Evolutionary conservation across 1,140 invertebrate genomes (phyloP), one percentile per base, ranked within the genome.

Genomic region (Atta colombica): DNA sequence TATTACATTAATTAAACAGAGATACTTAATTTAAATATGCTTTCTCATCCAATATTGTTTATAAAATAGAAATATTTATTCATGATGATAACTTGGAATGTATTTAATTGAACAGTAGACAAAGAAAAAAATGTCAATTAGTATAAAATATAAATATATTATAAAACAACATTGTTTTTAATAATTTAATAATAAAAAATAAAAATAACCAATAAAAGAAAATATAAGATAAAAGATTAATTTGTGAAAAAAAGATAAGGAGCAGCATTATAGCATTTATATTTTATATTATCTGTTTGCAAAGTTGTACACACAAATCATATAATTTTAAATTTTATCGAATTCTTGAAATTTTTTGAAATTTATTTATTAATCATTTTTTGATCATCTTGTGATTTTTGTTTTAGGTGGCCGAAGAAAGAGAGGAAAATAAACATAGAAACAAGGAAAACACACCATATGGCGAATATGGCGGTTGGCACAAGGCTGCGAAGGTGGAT

Each of bases 401-500:
- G 7, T 58, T 77, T 60, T 75, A 96, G 96, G 98, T 99, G 89
- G 99, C 99, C 4, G 99, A 99, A 95, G 99, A 99, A 93, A 96
- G 99, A 31, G 99, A 99, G 95, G 98, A 99, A 93, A 98, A 98
- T 94, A 99, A 99, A 95, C 98, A 98, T 90, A 97, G 98, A 93
- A 98, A 98, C 94, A 98, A 98, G 93, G 98, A 99, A 92, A 98
- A 98, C 91, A 97, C 97, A 28, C 98, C 98, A 0, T 99, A 99
- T 91, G 98, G 98, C 8, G 99, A 99, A 93, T 99, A 99, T 93
- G 98, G 99, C 28, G 98, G 98, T 3, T 99, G 99, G 99, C 98
- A 99, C 93, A 99, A 99, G 96, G 98, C 99, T 51, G 98, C 98
- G n/a, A 99, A 99, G 96, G 99, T 99, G 66, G 99, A 99, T 94